Evolutionary conservation across 1,140 invertebrate species (phyloP).

Genomic region (Pissodes strobi): DNA sequence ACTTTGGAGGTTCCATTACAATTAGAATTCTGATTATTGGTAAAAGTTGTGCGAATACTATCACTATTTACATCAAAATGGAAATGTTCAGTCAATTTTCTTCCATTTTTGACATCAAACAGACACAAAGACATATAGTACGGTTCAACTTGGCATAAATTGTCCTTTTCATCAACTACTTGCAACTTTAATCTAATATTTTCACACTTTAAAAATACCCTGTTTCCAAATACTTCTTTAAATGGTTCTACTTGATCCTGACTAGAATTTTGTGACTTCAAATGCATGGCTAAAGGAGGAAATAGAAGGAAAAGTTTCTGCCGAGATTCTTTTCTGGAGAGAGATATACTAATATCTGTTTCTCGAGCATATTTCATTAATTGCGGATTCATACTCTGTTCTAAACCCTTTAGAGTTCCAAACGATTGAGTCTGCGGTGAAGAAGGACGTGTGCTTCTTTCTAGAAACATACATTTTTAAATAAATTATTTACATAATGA

Average conservation of each 20-base stretch:
- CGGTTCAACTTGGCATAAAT: conserved; percentile 86
- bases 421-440: conserved; percentile 60
- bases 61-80: conserved; percentile 86
- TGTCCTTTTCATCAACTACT: conserved; percentile 77
- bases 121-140: conserved; percentile 86
- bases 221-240: conserved; percentile 83
- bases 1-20: conserved; percentile 14
- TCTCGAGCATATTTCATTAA: conserved; percentile 87
- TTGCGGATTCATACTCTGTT: conserved; percentile 89
- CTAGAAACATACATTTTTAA: too few relatives aligned
- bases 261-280: conserved; percentile 45
- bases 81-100: conserved; percentile 92
- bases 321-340: conserved; percentile 75
- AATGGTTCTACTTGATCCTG: conserved; percentile 65
- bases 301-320: conserved; percentile 67
- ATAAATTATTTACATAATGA: too few relatives aligned
- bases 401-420: conserved; percentile 82
- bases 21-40: conserved; percentile 12
- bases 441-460: conserved; percentile 62
- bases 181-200: conserved; percentile 79
- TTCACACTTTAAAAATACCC: conserved; percentile 82
- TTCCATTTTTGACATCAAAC: conserved; percentile 82
- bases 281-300: conserved; percentile 45
- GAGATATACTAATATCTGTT: conserved; percentile 83
- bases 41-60: conserved; percentile 55